phyloP scores from a whole-genome alignment of 2,113 vertebrate genomes.

The Scalopus aquaticus region DNA sequence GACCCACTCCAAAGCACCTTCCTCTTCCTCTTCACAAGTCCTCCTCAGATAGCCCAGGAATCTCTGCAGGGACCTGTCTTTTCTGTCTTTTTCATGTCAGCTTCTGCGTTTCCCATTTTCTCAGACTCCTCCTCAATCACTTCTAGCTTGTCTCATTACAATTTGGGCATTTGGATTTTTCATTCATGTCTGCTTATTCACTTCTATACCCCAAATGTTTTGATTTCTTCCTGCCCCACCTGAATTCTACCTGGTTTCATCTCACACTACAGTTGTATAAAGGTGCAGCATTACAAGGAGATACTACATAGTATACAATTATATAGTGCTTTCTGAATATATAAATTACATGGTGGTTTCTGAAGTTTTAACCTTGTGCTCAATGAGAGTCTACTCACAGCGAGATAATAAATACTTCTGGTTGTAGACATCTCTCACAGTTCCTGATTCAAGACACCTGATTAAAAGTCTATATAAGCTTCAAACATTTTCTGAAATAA shows the following conservation, averaged over 20 bases:
- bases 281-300: background rate
- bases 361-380: slow-evolving; percentile 5
- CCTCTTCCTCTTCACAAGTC: too few species aligned
- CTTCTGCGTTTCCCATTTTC: background rate
- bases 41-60: background rate
- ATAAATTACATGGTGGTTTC: background rate
- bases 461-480: background rate
- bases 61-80: background rate
- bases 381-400: background rate
- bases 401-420: background rate
- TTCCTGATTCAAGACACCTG: slow-evolving; percentile 50
- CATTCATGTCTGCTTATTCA: background rate
- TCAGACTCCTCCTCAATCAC: background rate
- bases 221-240: background rate
- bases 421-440: background rate
- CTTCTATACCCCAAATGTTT: background rate
- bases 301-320: background rate
- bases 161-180: background rate
- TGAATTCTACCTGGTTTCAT: background rate
- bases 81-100: background rate
- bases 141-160: background rate
- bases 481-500: slow-evolving; percentile 19
- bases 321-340: too few species aligned
- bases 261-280: background rate
- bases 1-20: too few species aligned